Evolutionary conservation across 1,140 invertebrate genomes (phyloP), one percentile per base, ranked within the genome.

Genomic region (Sminthurinus signatus): DNA sequence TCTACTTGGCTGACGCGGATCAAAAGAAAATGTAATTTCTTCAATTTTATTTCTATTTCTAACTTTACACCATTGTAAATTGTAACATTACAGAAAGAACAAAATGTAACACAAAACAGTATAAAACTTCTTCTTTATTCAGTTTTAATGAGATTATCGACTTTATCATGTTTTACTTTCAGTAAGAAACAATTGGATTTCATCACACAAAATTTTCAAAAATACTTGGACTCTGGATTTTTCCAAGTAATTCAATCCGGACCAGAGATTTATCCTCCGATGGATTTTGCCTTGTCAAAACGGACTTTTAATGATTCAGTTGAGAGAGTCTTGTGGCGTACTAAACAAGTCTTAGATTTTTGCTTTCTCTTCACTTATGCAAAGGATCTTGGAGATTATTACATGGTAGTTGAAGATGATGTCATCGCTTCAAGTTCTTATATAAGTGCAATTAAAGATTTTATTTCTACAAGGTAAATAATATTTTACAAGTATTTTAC

Each of bases 341-440:
- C 67, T 14, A 72, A 72, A 21, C 70, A 72, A 69, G 70, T 67
- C 1, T 57, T 72, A 14, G 70, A 72, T 52, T 72, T 69, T 59
- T 57, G 60, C 23, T 72, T 67, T 57, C 50, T 72, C 12, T 68
- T 72, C 23, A 46, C 64, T 27, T 71, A 66, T 39, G 43, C 67
- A 28, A 54, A 64, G 39, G 17, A n/a, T 10, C 44, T 64, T 32
- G 58, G 62, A 25, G 21, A 55, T 5, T 67, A 72, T 36, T 69
- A 72, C 50, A 50, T 72, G 43, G 62, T 72, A 0, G 56, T 69
- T 32, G 70, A 72, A 52, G 70, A 72, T 54, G 70, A 72, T 50
- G 58, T 72, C n/a, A 43, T 71, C n/a, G 54, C 69, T 14, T 61
- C 63, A 15, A 46, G 44, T 23, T 31, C 29, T 8, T 71, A 71